Evolutionary conservation across 1,140 invertebrate species (phyloP), one percentile per base, ranked within the genome.

Genomic region (Sycophaga agraensis): DNA sequence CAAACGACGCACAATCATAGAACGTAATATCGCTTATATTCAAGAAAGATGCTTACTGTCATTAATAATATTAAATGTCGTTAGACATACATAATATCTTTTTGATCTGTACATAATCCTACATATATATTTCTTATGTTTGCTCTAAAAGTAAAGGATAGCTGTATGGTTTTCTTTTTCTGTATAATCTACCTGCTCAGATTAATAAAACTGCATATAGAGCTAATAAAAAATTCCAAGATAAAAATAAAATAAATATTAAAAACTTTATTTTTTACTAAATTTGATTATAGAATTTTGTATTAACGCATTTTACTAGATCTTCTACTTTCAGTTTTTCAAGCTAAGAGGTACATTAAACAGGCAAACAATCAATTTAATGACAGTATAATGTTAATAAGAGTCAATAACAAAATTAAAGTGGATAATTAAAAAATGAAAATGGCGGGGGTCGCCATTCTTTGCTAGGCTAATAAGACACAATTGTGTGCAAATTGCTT

Each of bases 101-200:
- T 75, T 51, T 60, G 74, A 28, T 51, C 76, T 80, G 79, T 80
- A 81, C 79, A 81, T 77, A 78, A 77, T 71, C 70, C 72, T 79
- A 78, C 78, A 72, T 59, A 51, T 59, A 59, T 59, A 8, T 76
- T 78, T 75, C 63, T 72, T 73, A 77, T 69, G 67, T 72, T 69
- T 77, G 63, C 64, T 70, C 71, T 74, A 76, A 65, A 48, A 68
- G 19, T 53, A 70, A 66, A 71, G 67, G 59, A 73, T 78, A 78
- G 66, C 74, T 50, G 63, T 77, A 76, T 12, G 26, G 14, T 40
- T 42, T 43, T 50, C n/a, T 6, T n/a, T n/a, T n/a, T n/a, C n/a
- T n/a, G n/a, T n/a, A n/a, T n/a, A n/a, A n/a, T n/a, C n/a, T n/a
- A n/a, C n/a, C n/a, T n/a, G n/a, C n/a, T n/a, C n/a, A n/a, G n/a